Base-by-base conservation (phyloP, 2,113 vertebrate species). In the Bostrychus sinensis region DNA sequence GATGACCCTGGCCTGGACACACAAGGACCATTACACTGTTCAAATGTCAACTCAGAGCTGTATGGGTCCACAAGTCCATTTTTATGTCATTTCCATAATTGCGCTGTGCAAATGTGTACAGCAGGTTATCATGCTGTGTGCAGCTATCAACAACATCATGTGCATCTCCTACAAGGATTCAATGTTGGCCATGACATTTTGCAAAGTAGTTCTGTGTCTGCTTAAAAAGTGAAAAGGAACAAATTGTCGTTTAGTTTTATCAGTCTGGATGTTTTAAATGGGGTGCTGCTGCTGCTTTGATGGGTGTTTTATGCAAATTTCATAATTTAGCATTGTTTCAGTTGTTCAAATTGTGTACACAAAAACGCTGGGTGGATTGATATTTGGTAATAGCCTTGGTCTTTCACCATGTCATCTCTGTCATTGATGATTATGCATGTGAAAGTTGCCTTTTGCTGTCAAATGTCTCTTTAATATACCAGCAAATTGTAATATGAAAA, bases 101-200 rank as follows among this genome's bases (percentile, higher is more conserved):
- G 58, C 39, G 43, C 16, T 51, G n/a, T 70, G 41, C 30, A 66
- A 30, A 48, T 70, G 37, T 20, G 26, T 16, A 1, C 70, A 68
- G 67, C 71, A 32, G 38, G 57, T 28, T 37, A 65, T 58, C 26
- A 38, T 65, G 50, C 30, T 69, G 39, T 37, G 66, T 62, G 65
- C 41, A 66, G n/a, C 48, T 34, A 34, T 34, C 12, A 45, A 16
- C 13, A 11, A 16, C 30, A 64, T 22, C 30, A n/a, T 46, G 19
- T 51, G 43, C 25, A 25, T 14, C 12, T 25, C 22, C 42, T 17
- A 11, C 22, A 25, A n/a, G n/a, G 13, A 25, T 14, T n/a, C n/a
- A n/a, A 48, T 6, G 22, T 14, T 7, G 1, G 45, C 5, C 14
- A 22, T 26, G 45, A 48, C 13, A 48, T 39, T 39, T 39, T 16